A percentile compares a stretch with the other conserved stretches of the same genome.
These are phyloP conservation scores for Aricia agestis DNA, from an alignment of 1,140 invertebrate species.

Conservation along the genomic window DNA sequence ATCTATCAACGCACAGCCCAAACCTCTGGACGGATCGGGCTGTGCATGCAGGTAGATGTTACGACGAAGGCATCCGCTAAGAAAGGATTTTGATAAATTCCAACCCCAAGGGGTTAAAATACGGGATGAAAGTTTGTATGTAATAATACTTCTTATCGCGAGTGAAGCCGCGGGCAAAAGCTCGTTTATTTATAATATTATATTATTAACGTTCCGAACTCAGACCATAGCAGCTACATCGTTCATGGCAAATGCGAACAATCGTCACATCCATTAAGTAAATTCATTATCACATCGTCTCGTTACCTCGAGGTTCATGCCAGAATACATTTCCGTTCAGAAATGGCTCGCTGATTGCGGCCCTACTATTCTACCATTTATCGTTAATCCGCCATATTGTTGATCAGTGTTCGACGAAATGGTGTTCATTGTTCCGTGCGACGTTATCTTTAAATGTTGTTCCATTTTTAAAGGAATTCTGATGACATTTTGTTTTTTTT, in stretches of 20 bases:
- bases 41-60: too few species aligned
- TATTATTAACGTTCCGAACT: too few species aligned
- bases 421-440: constrained; percentile 15
- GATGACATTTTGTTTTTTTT: neutral
- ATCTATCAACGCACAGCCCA: too few species aligned
- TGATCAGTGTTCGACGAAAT: constrained; percentile 25
- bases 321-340: constrained; percentile 36
- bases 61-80: too few species aligned
- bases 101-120: too few species aligned
- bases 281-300: constrained; percentile 38
- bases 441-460: constrained; percentile 21
- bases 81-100: too few species aligned
- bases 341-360: constrained; percentile 39
- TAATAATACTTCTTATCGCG: too few species aligned
- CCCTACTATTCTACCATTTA: constrained; percentile 24
- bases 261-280: constrained; percentile 30
- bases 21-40: too few species aligned
- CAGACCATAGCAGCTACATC: too few species aligned
- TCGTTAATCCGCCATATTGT: constrained; percentile 33
- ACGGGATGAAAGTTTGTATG: too few species aligned
- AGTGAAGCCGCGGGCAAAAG: too few species aligned
- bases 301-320: constrained; percentile 37
- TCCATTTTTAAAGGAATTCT: constrained; percentile 19
- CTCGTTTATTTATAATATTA: too few species aligned
- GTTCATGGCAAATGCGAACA: neutral